Conservation (phyloP, 2,888 invertebrate species). For the Lasioglossum lativentre region DNA sequence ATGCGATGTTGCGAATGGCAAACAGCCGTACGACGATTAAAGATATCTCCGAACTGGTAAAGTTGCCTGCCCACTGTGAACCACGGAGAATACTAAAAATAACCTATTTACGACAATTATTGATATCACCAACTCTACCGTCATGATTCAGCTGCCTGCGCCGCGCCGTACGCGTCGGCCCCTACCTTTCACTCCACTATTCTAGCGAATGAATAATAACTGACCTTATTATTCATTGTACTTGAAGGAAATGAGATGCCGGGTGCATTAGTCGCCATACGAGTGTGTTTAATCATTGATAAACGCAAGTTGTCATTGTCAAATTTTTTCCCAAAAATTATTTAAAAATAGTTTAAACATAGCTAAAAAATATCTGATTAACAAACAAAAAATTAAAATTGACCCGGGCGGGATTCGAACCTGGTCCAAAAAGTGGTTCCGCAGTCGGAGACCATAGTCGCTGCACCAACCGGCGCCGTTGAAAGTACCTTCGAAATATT, state of each 20-base stretch:
- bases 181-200: background rate
- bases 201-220: conserved; percentile 13
- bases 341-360: too few species aligned
- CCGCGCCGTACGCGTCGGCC: background rate
- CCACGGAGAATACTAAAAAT: conserved; percentile 67
- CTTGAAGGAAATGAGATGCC: background rate
- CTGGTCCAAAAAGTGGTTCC: too few species aligned
- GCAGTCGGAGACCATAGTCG: too few species aligned
- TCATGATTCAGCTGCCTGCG: background rate
- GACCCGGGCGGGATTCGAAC: too few species aligned
- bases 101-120: conserved; percentile 71
- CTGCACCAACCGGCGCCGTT: too few species aligned
- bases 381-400: too few species aligned
- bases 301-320: too few species aligned
- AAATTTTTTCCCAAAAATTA: too few species aligned
- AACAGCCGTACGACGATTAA: conserved; percentile 63
- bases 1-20: conserved; percentile 59
- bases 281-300: too few species aligned
- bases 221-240: background rate
- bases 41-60: conserved; percentile 60
- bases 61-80: conserved; percentile 54
- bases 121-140: conserved; percentile 61
- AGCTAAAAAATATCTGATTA: too few species aligned
- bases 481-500: too few species aligned
- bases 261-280: too few species aligned